Percentiles rank a stretch among this genome's conserved stretches.
These are phyloP conservation scores for Naso thynnoides DNA, from an alignment of 2,797 vertebrate genomes.

Conservation along the genomic window DNA sequence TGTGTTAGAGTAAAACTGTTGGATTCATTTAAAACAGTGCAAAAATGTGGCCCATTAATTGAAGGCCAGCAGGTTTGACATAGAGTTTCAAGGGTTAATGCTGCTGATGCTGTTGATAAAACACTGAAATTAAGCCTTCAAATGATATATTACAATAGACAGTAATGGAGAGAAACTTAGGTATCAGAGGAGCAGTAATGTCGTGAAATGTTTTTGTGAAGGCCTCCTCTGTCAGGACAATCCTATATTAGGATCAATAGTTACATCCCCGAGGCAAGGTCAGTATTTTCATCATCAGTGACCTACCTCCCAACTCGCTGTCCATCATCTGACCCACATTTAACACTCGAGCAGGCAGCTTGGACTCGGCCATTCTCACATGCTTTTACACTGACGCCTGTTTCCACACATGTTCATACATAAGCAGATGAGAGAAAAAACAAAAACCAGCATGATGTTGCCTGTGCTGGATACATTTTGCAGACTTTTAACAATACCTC, in stretches of 20 bases:
- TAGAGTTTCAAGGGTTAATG: too few relatives aligned
- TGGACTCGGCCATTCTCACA: conserved; percentile 20
- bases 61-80: too few relatives aligned
- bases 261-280: conserved; percentile 65
- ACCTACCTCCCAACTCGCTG: conserved; percentile 26
- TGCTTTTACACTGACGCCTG: conserved; percentile 4
- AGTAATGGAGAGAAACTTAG: too few relatives aligned
- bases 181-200: neutral
- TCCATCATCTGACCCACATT: conserved; percentile 56
- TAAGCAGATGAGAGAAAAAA: neutral
- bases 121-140: neutral
- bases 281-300: conserved; percentile 72
- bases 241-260: conserved; percentile 62
- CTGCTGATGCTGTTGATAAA: too few relatives aligned
- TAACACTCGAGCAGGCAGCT: conserved; percentile 46
- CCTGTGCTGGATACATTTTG: neutral
- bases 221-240: conserved; percentile 16
- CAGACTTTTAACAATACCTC: too few relatives aligned
- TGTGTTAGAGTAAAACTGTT: too few relatives aligned
- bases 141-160: too few relatives aligned
- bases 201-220: neutral
- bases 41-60: too few relatives aligned
- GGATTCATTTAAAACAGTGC: too few relatives aligned
- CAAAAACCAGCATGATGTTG: too few relatives aligned
- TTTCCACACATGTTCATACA: neutral